These are phyloP conservation scores for Dicerorhinus sumatrensis DNA, from an alignment of 2,113 vertebrate genomes.

Conservation along the genomic window DNA sequence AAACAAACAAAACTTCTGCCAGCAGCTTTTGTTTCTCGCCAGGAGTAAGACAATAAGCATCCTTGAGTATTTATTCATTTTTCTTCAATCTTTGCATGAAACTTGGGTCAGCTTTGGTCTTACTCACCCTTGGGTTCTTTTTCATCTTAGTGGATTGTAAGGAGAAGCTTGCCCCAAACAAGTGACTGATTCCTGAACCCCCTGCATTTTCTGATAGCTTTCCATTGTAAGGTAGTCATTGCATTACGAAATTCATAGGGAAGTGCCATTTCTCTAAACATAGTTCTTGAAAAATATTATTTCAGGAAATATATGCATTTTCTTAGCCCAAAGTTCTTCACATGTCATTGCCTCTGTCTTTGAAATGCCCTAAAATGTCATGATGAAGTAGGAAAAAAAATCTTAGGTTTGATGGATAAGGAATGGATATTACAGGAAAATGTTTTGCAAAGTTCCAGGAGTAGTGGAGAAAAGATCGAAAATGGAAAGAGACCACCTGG, in stretches of 20 bases:
- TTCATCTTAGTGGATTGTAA: background rate
- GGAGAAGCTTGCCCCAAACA: background rate
- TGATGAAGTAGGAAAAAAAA: background rate
- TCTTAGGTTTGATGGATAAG: background rate
- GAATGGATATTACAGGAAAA: background rate
- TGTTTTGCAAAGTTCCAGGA: background rate
- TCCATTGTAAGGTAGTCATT: background rate
- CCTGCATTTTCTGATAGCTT: background rate
- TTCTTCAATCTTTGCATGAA: background rate
- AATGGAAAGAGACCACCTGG: too few species aligned
- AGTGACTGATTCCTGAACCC: background rate
- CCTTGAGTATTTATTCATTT: background rate
- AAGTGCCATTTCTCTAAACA: background rate
- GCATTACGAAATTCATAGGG: background rate
- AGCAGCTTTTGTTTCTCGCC: background rate
- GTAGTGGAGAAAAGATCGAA: background rate
- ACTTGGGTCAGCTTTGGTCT: background rate
- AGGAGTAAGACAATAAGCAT: background rate
- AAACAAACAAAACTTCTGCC: background rate
- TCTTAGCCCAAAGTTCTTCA: background rate
- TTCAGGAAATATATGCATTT: background rate
- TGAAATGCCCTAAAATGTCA: background rate
- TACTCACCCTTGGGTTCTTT: background rate
- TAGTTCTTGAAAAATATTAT: background rate
- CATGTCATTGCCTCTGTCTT: background rate